A percentile compares a stretch with the other conserved stretches of the same genome.
These are phyloP conservation scores for Echinarachnius parma DNA, from an alignment of 53 echinoderm and acorn worm genomes.

Conservation along the genomic window DNA sequence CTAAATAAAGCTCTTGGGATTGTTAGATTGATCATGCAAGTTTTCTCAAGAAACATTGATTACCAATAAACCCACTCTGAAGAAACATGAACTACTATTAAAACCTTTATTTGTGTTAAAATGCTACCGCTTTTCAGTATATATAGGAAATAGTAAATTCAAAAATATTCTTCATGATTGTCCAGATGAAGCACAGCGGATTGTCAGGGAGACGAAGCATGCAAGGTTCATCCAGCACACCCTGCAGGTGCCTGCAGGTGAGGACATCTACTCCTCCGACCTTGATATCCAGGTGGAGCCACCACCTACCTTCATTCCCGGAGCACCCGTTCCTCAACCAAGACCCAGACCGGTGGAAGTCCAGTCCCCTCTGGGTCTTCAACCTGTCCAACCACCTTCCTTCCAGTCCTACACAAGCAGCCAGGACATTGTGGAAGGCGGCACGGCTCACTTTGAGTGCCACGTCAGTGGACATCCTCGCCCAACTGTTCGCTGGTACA, in stretches of 20 bases:
- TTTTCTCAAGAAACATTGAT: too few species aligned
- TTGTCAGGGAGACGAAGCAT: slow-evolving; percentile 53
- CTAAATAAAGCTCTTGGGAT: too few species aligned
- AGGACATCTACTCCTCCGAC: slow-evolving; percentile 84
- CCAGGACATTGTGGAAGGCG: slow-evolving; percentile 77
- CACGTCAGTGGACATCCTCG: slow-evolving; percentile 81
- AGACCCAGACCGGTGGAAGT: slow-evolving; percentile 36
- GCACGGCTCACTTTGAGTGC: slow-evolving; percentile 73
- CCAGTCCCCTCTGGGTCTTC: slow-evolving; percentile 47
- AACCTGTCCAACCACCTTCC: slow-evolving; percentile 67
- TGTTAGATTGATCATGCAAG: too few species aligned
- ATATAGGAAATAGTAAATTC: too few species aligned
- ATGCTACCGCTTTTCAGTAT: too few species aligned
- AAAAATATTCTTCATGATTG: background rate
- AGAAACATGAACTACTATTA: too few species aligned
- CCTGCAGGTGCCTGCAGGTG: slow-evolving; percentile 54
- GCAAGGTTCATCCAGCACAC: slow-evolving; percentile 49
- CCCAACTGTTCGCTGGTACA: slow-evolving; percentile 94
- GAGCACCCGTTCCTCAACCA: slow-evolving; percentile 38
- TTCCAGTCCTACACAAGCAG: slow-evolving; percentile 80
- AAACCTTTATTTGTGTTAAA: too few species aligned
- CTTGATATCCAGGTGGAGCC: slow-evolving; percentile 78
- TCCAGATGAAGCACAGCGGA: slow-evolving; percentile 40
- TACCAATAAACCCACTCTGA: too few species aligned
- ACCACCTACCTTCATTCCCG: slow-evolving; percentile 34